Base-by-base conservation (phyloP, 1,140 invertebrate species). In the Aphaenogaster ashmeadi region DNA sequence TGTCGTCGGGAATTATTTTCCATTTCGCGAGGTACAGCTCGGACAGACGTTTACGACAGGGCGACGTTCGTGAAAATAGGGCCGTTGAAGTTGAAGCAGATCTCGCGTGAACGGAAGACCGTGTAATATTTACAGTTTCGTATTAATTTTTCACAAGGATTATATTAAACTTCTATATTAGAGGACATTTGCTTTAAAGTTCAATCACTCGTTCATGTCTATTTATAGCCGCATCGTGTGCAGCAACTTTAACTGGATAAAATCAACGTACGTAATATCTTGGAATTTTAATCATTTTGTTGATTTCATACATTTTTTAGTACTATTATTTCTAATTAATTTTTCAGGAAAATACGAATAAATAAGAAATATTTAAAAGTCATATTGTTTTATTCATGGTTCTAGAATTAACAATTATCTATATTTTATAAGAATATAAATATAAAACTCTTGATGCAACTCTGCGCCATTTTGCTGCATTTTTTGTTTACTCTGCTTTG, bases 1-100 rank as follows among this genome's bases (percentile, higher is more conserved):
- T 84, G 54, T 84, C 69, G 80, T 58, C 54, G 27, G 41, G 80
- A 84, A 84, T 84, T 84, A 75, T 84, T 84, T 75, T 84, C 66
- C 36, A 71, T 71, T 71, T 84, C 44, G 33, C 41, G 69, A 60
- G 41, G 7, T 41, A 33, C 50, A n/a, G 21, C 27, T 74, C 41
- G 18, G 27, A 5, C 50, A 41, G 38, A 36, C 60, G 44, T 64
- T 79, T 50, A 47, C 58, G 4, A 27, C 11, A 11, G 62, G 50
- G n/a, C 15, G 64, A 38, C 15, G 18, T 71, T 21, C 38, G 38
- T 6, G 64, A 74, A 27, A 60, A 60, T 38, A 8, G 6, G 9
- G 9, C 27, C 15, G 69, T 38, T 38, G 41, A 67, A 27, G 36
- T 21, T n/a, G 38, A 27, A 36, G 15, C 36, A 41, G 27, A 83